Evolutionary conservation across 2,113 vertebrate species (phyloP), one percentile per base, ranked within the genome.

Genomic region (Edolisoma coerulescens): DNA sequence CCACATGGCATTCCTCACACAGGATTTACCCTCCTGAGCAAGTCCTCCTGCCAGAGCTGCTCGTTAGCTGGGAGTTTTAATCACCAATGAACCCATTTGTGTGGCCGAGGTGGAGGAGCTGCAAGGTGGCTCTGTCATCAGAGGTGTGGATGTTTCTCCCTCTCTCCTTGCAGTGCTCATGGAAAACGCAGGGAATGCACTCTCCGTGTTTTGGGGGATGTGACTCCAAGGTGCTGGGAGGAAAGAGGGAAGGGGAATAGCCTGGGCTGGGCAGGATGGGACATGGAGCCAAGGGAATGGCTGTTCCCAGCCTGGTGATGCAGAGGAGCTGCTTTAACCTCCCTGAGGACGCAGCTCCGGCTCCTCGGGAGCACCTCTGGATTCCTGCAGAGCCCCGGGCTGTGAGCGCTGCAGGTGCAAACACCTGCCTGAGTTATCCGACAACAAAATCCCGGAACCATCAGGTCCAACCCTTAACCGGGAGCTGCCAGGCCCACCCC

Each of bases 251-350:
- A 92, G 84, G 68, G 93, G 95, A 97, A 95, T 27, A 79, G 68
- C 56, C 92, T 57, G 79, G 37, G 78, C 87, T 83, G 7, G 91
- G 67, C 86, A 95, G 97, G 96, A 95, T 95, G 79, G 92, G 88
- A 85, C 67, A 77, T 26, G 57, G 82, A 80, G 93, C 95, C 81
- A 56, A 81, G 89, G 74, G 71, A 86, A 97, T 53, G 69, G 78
- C 95, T 83, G 32, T 86, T 96, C 82, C 75, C 95, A 93, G 69
- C 42, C 3, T 10, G 30, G 6, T 6, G 30, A 10, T 47, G 12
- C 30, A 35, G 54, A 94, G 77, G 96, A 96, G 92, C 37, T 49
- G 82, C 59, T 82, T 28, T 57, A 50, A 74, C 49, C 68, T 78
- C 53, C 22, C 57, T 8, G n/a, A 87, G 76, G 63, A 76, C 81